Evolutionary conservation across 2,113 vertebrate genomes (phyloP).

Genomic region (Bucco capensis): DNA sequence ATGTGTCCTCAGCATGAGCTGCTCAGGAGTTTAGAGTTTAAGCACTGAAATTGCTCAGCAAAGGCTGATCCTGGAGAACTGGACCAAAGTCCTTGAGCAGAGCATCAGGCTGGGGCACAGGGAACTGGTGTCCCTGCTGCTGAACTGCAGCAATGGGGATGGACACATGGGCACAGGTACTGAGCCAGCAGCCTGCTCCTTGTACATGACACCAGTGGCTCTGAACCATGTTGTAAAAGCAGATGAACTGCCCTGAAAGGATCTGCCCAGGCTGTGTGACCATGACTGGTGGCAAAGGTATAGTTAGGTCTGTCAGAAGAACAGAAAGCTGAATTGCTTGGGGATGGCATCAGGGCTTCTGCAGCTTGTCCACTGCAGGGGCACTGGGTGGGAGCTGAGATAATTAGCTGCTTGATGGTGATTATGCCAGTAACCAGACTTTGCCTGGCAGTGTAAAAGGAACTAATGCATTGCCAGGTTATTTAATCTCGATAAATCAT

Average conservation of each 20-base stretch:
- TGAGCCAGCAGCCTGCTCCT: not conserved
- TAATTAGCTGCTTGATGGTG: not conserved
- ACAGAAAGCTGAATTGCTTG: not conserved
- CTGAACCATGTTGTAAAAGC: not conserved
- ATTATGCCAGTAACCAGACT: not conserved
- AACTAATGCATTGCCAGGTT: slow-evolving; percentile 20
- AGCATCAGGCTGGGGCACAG: not conserved
- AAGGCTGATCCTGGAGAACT: not conserved
- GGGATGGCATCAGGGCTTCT: not conserved
- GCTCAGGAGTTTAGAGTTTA: rapidly evolving
- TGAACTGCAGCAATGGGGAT: not conserved
- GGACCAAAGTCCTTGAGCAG: not conserved
- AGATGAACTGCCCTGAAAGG: not conserved
- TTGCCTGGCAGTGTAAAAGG: not conserved
- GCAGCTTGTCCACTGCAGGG: rapidly evolving
- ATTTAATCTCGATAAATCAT: slow-evolving; percentile 33
- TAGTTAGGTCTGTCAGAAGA: rapidly evolving
- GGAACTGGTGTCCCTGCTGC: not conserved
- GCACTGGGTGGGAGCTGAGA: not conserved
- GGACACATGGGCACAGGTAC: not conserved
- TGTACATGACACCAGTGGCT: rapidly evolving
- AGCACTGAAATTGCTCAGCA: rapidly evolving
- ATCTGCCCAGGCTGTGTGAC: not conserved
- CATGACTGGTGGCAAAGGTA: rapidly evolving
- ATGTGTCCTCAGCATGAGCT: not conserved